Percentiles rank a stretch among this genome's conserved stretches.
These are phyloP conservation scores for Agrochola lota DNA, from an alignment of 2,888 invertebrate genomes.

Conservation along the genomic window DNA sequence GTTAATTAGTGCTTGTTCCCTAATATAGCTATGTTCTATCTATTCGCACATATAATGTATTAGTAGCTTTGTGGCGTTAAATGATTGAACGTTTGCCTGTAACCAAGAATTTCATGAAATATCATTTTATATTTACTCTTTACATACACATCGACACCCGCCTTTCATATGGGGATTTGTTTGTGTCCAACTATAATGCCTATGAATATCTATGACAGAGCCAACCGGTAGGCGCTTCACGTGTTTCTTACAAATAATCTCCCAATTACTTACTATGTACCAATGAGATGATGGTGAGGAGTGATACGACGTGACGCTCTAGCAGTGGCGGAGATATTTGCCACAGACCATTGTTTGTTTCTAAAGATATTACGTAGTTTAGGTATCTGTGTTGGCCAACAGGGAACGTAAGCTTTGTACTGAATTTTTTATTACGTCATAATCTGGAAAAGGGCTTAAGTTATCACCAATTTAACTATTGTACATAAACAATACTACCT, in stretches of 20 bases:
- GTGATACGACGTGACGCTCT: background rate
- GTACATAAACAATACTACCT: conserved; percentile 3
- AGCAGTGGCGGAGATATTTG: background rate
- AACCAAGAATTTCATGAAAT: background rate
- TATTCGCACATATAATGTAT: background rate
- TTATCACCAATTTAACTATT: conserved; percentile 6
- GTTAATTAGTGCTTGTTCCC: conserved; percentile 43
- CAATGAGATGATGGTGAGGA: background rate
- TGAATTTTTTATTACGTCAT: background rate
- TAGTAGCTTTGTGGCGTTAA: background rate
- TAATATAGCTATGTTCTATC: conserved; percentile 26
- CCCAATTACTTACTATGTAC: background rate
- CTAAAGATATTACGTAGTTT: background rate
- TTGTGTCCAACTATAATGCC: background rate
- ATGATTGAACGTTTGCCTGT: background rate
- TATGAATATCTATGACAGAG: background rate
- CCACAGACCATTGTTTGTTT: background rate
- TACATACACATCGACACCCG: background rate
- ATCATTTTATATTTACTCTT: background rate
- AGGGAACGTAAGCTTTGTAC: background rate
- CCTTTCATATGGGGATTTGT: background rate
- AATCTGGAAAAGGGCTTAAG: background rate
- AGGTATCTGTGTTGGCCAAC: too few species aligned
- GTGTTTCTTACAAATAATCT: background rate
- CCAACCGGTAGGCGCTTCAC: too few species aligned